Conservation (phyloP, 2,797 vertebrate genomes). For the Setipinna tenuifilis region DNA sequence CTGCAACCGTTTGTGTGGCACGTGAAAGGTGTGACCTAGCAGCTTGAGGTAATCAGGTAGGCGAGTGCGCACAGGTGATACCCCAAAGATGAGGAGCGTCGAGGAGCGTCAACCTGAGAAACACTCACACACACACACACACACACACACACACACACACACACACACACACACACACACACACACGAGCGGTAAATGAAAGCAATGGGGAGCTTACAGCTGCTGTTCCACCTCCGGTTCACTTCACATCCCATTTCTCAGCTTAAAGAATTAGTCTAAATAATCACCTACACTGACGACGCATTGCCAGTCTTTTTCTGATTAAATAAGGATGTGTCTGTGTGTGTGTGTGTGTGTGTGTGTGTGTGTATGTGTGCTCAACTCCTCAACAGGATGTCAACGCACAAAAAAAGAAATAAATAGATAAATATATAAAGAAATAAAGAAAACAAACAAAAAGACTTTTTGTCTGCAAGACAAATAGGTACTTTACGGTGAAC, state of each 20-base stretch:
- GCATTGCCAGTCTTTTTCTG: not conserved
- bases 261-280: not conserved
- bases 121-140: not conserved
- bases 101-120: conserved; percentile 24
- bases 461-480: not conserved
- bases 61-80: conserved; percentile 79
- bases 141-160: no score
- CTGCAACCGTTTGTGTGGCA: not conserved
- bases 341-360: no score
- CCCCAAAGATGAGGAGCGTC: conserved; percentile 61
- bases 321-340: conserved; percentile 7
- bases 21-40: conserved; percentile 76
- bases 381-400: not conserved
- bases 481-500: not conserved
- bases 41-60: conserved; percentile 85
- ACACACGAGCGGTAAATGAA: conserved; percentile 42
- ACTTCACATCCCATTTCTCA: conserved; percentile 9
- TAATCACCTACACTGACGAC: not conserved
- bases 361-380: not conserved
- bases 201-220: conserved; percentile 28
- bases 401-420: not conserved
- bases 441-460: no score
- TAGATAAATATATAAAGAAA: not conserved
- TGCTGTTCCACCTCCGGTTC: not conserved
- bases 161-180: not conserved